Base-by-base conservation (phyloP, 2,113 vertebrate species). In the Dryoscopus gambensis region DNA sequence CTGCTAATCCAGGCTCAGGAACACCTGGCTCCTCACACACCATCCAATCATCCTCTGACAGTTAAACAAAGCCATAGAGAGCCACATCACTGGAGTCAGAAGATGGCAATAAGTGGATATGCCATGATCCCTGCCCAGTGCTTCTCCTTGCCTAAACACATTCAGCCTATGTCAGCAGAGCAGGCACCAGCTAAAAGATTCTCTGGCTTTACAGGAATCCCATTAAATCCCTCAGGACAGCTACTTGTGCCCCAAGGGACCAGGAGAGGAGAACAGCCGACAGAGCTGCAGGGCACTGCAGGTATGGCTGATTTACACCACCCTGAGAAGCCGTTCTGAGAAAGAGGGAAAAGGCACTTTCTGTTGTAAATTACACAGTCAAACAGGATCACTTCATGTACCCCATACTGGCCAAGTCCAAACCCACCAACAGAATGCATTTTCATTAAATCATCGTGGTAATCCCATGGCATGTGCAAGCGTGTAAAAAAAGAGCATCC, bases 221-320 rank as follows among this genome's bases (percentile, higher is more conserved):
- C 64, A 37, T 47, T 31, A 44, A 47, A 25, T 37, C 56, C n/a
- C 24, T 40, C 59, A 65, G 53, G 20, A 22, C 28, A 78, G 12
- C 28, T 56, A 13, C 33, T 17, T 47, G 15, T 2, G 2, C 24
- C 20, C 16, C 0, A 2, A 11, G 44, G 3, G 10, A 56, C 9
- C 19, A 52, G 25, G 20, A 40, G 21, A 68, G 37, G 22, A 81
- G 14, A 56, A 53, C 4, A 21, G 40, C 57, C 82, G 44, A 30
- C 24, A 40, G 28, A 90, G n/a, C 16, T 39, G 27, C 25, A 30
- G 27, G 19, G 14, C 31, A 67, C n/a, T 63, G 53, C 50, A 74
- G 37, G 16, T 30, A 9, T 7, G 22, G 27, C 27, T 62, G 35
- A 77, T 53, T 81, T 39, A 49, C 28, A 8, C 13, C 19, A 23